Evolutionary conservation across 2,888 invertebrate genomes (phyloP), one percentile per base, ranked within the genome.

Genomic region (Eurytoma californica): DNA sequence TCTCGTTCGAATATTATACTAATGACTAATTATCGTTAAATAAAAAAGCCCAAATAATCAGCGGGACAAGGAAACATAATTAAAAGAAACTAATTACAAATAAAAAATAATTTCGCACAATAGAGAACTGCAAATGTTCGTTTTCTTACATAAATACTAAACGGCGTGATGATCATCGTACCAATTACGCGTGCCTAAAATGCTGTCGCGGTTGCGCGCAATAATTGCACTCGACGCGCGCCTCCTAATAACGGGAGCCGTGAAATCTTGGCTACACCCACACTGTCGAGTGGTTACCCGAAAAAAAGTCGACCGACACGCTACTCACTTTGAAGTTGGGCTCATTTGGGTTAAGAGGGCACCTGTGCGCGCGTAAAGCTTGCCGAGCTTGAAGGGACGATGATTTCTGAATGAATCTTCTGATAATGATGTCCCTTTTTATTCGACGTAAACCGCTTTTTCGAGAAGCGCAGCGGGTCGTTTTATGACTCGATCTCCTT

Each of bases 321-420:
- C 18, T 51, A 73, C 61, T 67, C 63, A 58, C 70, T 74, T 73
- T 73, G 67, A 74, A 73, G 65, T 63, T 58, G 53, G 58, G n/a
- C 58, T 79, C 70, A 79, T 79, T 79, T 66, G 60, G 75, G 75
- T 75, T 74, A 70, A 70, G 75, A 80, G 79, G 63, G 14, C 75
- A 67, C 49, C 55, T 49, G 16, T 28, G 57, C 18, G 28, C 20
- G 47, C 49, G 61, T 39, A 49, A 60, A 24, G 24, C 66, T 14
- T 49, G n/a, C 49, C 53, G 55, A 51, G 47, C 16, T 53, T 58
- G n/a, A 75, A 72, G 58, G 18, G 57, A 47, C 69, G 51, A 79
- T 73, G 63, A 74, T 73, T 65, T 74, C 69, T 73, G 69, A 69
- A 79, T 79, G 63, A 74, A 74, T 79, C 57, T 55, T 16, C 63